phyloP scores from a whole-genome alignment of 2,888 invertebrate species.

The Zonitis immaculata region DNA sequence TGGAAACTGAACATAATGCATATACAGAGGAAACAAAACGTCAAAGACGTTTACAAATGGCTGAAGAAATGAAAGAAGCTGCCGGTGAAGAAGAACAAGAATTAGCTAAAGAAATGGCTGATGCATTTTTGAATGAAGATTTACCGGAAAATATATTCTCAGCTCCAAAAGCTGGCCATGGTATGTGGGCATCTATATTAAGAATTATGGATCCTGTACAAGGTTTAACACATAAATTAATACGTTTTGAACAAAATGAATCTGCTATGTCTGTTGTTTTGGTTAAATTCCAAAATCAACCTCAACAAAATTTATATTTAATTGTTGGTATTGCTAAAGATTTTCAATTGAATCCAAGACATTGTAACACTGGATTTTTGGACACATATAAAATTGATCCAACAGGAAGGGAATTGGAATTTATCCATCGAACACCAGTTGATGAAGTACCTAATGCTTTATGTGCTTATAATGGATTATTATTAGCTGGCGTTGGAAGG shows the following conservation, averaged over 20 bases:
- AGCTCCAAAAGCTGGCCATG: constrained; percentile 91
- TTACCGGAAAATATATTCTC: constrained; percentile 92
- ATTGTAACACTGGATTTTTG: constrained; percentile 76
- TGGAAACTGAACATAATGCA: constrained; percentile 98
- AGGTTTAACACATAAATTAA: constrained; percentile 71
- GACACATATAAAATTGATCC: constrained; percentile 79
- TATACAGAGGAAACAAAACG: constrained; percentile 97
- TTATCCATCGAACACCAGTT: constrained; percentile 88
- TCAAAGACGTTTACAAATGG: constrained; percentile 89
- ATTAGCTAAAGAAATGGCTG: constrained; percentile 95
- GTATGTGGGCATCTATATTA: constrained; percentile 93
- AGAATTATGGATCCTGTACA: constrained; percentile 81
- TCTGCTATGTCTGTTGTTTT: constrained; percentile 88
- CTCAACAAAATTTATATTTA: constrained; percentile 52
- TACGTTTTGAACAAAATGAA: constrained; percentile 91
- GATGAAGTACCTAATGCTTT: constrained; percentile 80
- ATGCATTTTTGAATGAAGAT: constrained; percentile 91
- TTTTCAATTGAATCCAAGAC: constrained; percentile 80
- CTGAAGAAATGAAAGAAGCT: constrained; percentile 96
- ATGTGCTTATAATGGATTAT: constrained; percentile 85
- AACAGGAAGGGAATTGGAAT: constrained; percentile 79
- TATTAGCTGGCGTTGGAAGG: constrained; percentile 88
- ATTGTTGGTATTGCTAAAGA: constrained; percentile 92
- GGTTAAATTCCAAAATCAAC: constrained; percentile 46
- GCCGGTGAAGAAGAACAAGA: constrained; percentile 95